These are phyloP conservation scores for Elephantulus edwardii DNA, from an alignment of 2,113 vertebrate species.

Conservation along the genomic window DNA sequence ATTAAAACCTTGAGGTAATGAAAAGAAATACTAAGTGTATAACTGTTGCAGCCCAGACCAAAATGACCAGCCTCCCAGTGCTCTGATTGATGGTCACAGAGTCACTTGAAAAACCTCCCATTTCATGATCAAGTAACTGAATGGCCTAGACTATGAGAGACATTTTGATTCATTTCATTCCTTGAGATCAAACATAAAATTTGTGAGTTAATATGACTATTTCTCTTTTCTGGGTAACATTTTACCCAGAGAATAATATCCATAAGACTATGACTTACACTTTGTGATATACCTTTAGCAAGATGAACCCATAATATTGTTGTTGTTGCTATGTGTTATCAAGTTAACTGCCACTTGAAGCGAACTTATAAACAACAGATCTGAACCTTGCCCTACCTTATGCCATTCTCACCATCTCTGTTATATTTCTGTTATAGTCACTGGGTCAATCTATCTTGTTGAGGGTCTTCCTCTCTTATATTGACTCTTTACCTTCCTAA, in stretches of 20 bases:
- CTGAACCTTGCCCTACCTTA: no score
- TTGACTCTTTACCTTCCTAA: no score
- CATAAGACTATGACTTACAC: background rate
- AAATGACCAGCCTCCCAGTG: background rate
- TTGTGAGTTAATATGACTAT: background rate
- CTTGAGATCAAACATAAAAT: background rate
- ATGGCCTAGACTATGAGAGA: background rate
- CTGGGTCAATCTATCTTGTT: no score
- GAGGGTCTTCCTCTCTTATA: no score
- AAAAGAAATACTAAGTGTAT: background rate
- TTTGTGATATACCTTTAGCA: background rate
- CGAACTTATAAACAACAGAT: no score
- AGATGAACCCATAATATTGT: no score
- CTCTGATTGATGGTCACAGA: background rate
- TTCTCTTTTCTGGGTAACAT: constrained; percentile 6
- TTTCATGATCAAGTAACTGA: background rate
- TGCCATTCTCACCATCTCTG: no score
- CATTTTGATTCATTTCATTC: background rate
- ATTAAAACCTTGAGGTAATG: constrained; percentile 5
- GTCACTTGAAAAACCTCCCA: background rate
- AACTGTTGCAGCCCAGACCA: background rate
- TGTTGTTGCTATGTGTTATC: no score
- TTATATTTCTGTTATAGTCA: no score
- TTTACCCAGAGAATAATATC: background rate
- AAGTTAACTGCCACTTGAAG: no score